Evolutionary conservation across 1,140 invertebrate genomes (phyloP), one percentile per base, ranked within the genome.

Genomic region (Delia radicum): DNA sequence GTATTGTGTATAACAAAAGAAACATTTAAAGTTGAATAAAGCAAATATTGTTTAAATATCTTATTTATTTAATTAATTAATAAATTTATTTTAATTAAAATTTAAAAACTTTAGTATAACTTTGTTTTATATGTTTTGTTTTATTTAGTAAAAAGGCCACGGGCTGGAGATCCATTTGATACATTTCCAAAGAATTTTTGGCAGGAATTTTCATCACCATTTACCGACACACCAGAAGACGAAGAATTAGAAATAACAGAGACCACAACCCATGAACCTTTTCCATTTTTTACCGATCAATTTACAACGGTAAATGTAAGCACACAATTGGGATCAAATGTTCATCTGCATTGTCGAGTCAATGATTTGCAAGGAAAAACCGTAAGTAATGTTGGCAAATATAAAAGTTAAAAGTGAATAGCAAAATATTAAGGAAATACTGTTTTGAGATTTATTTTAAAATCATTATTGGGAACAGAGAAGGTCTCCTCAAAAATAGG

Each of bases 281-380:
- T 90, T 74, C 91, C 91, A 0, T 91, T 89, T 81, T 92, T 92
- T 79, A 90, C 91, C 77, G 90, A 91, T 78, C 88, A 89, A 29
- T 84, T 87, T 15, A 87, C 87, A 1, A 88, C 87, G 21, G 88
- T 89, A 61, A 93, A 92, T 80, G 89, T 93, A 78, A 92, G 91
- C 2, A 90, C 91, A 0, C 91, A 93, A 79, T 84, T 93, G 3
- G 91, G 91, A 0, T 89, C 88, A 26, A 88, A 89, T 31, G 91
- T 91, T 1, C 89, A 91, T 79, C 84, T 94, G 73, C 92, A 93
- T 79, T 94, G 92, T 81, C 87, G 90, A 78, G 91, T 94, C 8
- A 91, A 93, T 80, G 90, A 93, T 79, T 88, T 94, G 29, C 90
- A 91, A 26, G 92, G 93, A 76, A 92, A 93, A 87, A 93, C 91